Evolutionary conservation across 2,797 vertebrate species (phyloP).

Genomic region (Lacerta viridis): DNA sequence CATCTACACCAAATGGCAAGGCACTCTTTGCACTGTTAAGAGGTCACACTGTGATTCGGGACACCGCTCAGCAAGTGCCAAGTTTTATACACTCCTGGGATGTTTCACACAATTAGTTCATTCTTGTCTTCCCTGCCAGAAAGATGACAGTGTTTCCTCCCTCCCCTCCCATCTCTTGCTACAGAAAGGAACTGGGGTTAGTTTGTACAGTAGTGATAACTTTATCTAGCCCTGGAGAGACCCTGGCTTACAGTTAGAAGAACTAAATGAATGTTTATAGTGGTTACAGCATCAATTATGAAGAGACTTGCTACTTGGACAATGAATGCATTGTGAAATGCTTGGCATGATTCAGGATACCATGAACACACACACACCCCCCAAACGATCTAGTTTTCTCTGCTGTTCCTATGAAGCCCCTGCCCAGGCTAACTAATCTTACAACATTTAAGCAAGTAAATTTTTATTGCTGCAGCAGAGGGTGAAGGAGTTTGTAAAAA

Average conservation of each 20-base stretch:
- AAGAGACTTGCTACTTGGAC: conserved; percentile 10
- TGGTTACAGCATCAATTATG: conserved; percentile 4
- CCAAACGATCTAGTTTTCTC: background rate
- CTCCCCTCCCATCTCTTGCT: background rate
- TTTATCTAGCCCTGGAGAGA: conserved; percentile 24
- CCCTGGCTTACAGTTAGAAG: background rate
- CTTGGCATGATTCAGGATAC: conserved; percentile 17
- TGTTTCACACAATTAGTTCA: conserved; percentile 9
- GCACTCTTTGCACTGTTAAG: conserved; percentile 19
- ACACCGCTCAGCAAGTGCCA: background rate
- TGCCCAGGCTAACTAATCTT: background rate
- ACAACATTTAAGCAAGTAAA: background rate
- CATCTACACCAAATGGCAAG: background rate
- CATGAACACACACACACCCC: background rate
- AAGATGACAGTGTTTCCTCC: background rate
- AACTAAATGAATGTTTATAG: conserved; percentile 28
- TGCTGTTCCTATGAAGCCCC: background rate
- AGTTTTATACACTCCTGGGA: background rate
- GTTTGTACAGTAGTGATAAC: conserved; percentile 17
- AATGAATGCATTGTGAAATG: conserved; percentile 9
- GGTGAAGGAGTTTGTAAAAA: background rate
- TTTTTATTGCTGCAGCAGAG: background rate
- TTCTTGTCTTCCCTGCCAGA: conserved; percentile 18
- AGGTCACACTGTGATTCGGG: background rate
- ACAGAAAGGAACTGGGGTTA: background rate